Conservation (phyloP, 92 coral and sea anemone species). For the Actinostola sp. region DNA sequence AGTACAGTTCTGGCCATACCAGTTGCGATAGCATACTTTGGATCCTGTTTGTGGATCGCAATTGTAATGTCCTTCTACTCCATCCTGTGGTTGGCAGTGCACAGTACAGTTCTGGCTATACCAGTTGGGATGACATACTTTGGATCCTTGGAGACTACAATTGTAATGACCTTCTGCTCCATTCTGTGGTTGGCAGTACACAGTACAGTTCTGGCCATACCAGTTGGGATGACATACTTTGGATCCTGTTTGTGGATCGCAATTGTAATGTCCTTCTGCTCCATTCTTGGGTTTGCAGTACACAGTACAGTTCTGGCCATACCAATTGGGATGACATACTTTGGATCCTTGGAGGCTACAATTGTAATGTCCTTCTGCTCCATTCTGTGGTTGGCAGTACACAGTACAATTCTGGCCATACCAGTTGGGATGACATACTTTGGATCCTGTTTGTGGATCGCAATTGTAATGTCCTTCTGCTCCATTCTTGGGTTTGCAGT, state of each 20-base stretch:
- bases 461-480: slow-evolving; percentile 40
- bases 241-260: slow-evolving; percentile 30
- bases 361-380: slow-evolving; percentile 17
- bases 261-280: slow-evolving; percentile 37
- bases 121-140: slow-evolving; percentile 37
- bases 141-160: slow-evolving; percentile 44
- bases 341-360: slow-evolving; percentile 20
- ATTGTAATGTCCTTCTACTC: background rate
- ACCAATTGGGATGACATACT: slow-evolving; percentile 22
- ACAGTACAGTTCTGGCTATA: slow-evolving; percentile 28
- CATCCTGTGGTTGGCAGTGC: slow-evolving; percentile 16
- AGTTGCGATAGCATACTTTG: slow-evolving; percentile 20
- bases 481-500: slow-evolving; percentile 27
- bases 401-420: slow-evolving; percentile 42
- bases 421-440: slow-evolving; percentile 41
- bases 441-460: slow-evolving; percentile 31
- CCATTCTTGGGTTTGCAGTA: slow-evolving; percentile 30
- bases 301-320: slow-evolving; percentile 24
- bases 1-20: slow-evolving; percentile 53
- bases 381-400: slow-evolving; percentile 23
- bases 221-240: slow-evolving; percentile 36
- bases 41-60: slow-evolving; percentile 1
- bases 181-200: slow-evolving; percentile 32
- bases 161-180: slow-evolving; percentile 26
- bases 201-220: slow-evolving; percentile 48